A percentile compares a stretch with the other conserved stretches of the same genome.
Evolutionary conservation across 2,113 vertebrate species (phyloP).

Genomic region (Dromas ardeola): DNA sequence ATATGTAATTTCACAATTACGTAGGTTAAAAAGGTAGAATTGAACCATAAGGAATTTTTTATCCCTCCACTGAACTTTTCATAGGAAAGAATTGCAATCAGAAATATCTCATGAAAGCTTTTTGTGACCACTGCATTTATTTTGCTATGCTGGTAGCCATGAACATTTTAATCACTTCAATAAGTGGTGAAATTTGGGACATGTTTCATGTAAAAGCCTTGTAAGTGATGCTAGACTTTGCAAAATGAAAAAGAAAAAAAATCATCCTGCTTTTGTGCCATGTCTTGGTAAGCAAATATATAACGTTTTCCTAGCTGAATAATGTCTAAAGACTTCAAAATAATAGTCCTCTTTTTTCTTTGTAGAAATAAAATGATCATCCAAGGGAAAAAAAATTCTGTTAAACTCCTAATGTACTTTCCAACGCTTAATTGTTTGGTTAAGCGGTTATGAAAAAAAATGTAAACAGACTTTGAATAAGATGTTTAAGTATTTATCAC

Average conservation of each 20-base stretch:
- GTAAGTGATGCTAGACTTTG: not conserved
- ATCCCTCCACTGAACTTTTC: not conserved
- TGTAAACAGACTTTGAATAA: not conserved
- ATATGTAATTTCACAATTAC: not conserved
- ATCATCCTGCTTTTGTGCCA: not conserved
- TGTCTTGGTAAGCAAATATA: not conserved
- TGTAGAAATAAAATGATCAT: not conserved
- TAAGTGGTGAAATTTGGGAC: not conserved
- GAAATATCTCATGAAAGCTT: not conserved
- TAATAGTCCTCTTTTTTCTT: not conserved
- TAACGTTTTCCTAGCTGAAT: not conserved
- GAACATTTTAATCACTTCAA: not conserved
- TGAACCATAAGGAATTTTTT: not conserved
- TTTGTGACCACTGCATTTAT: not conserved
- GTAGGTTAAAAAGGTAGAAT: not conserved
- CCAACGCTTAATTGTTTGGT: not conserved
- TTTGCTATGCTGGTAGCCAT: not conserved
- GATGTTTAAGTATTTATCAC: not conserved
- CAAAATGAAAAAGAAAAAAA: not conserved
- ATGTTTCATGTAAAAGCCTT: not conserved
- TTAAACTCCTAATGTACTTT: not conserved
- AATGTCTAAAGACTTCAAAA: not conserved
- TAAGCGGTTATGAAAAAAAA: not conserved
- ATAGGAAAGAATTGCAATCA: not conserved
- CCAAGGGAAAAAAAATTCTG: not conserved